Evolutionary conservation across 2,113 vertebrate genomes (phyloP), one percentile per base, ranked within the genome.

Genomic region (Gambusia holbrooki): DNA sequence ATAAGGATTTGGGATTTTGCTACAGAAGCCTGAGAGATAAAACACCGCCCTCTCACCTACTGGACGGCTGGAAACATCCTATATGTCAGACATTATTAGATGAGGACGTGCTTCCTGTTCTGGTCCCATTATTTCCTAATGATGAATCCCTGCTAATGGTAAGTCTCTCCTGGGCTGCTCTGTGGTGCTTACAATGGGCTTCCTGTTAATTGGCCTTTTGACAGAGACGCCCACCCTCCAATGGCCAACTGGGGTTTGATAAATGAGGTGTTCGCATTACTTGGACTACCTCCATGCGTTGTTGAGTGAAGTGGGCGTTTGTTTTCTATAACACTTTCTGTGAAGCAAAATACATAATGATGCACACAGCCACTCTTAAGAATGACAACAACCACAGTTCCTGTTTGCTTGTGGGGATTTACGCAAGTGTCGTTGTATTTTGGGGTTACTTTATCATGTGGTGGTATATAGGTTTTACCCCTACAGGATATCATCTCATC

Each of bases 181-280:
- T 42, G 51, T 60, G 74, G 61, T 73, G 76, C 79, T 90, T 84
- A 81, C 90, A 79, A 87, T 89, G 82, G 87, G 87, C 76, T 87
- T 72, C 89, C 88, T 87, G 92, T 89, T 93, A 93, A 93, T 92
- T 93, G 92, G 89, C 90, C 89, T 82, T 91, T 90, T 88, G 92
- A 92, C 91, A 88, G 86, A 84, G 90, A 90, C 84, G 87, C 90
- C 90, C 89, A 91, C 90, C 91, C 91, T 90, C 87, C 3, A 76
- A 32, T 70, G 83, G 84, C 88, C 89, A 88, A 89, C 85, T 82
- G 90, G 90, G 89, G 86, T 85, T 90, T 92, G 87, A 91, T 92
- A 89, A 92, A 93, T 86, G 86, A 90, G 92, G 76, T 84, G 81
- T 86, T 92, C 84, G 66, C 73, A 73, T 84, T 86, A 40, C 83